Evolutionary conservation across 2,888 invertebrate species (phyloP), one percentile per base, ranked within the genome.

Genomic region (Lucinisca nassula): DNA sequence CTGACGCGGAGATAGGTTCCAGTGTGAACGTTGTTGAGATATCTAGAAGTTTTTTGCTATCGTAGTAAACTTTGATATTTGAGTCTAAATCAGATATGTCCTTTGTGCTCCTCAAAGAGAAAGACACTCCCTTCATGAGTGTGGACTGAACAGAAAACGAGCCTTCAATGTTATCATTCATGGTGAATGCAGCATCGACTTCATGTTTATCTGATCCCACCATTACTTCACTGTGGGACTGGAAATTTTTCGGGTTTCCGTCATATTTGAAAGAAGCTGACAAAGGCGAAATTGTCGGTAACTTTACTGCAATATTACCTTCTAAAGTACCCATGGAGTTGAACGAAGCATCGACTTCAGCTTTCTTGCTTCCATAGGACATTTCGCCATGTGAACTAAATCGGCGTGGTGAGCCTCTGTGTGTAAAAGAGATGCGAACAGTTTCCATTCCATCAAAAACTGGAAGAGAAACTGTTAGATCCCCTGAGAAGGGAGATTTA

Each of bases 101-200:
- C 35, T 32, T 67, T 32, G 67, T 67, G 32, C 6, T 61, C 8
- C 21, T 32, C 27, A 51, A 61, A 12, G 32, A 51, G 70, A 61
- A 8, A 45, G n/a, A 77, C 10, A 30, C n/a, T 35, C 24, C 49
- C 49, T 17, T 35, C 17, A 76, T 82, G 81, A 27, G 92, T 89
- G 0, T 92, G 89, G 76, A 75, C 85, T 8, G 89, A 32, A 27
- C 30, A 6, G 21, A 35, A 35, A 90, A 40, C 51, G 79, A 86
- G 21, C 85, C 89, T 12, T 89, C 89, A 55, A 89, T 72, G 38
- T 80, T 75, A 17, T 12, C 32, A 8, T 38, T 37, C 3, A 38
- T 77, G 27, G 17, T 37, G 30, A 77, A 77, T 58, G 58, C 10
- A 21, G 38, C 24, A 75, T 40, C 38, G 32, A 30, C 30, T 49